These are phyloP conservation scores for Thaleichthys pacificus DNA, from an alignment of 2,797 vertebrate species.

Conservation along the genomic window DNA sequence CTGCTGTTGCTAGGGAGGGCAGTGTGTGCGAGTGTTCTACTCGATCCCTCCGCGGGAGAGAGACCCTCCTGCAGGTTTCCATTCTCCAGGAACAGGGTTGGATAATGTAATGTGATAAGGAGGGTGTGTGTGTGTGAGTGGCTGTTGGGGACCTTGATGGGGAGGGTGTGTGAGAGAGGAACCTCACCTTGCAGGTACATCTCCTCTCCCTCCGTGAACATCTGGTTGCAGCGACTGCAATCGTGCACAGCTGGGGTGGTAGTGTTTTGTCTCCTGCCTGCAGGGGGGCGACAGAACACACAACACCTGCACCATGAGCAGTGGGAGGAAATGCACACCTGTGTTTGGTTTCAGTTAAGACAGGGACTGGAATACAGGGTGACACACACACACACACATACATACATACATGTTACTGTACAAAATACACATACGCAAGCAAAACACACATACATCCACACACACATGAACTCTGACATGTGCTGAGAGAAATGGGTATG, in stretches of 20 bases:
- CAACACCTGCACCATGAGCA: too few relatives aligned
- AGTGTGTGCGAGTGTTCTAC: too few relatives aligned
- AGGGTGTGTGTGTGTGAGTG: too few relatives aligned
- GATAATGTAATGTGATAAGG: too few relatives aligned
- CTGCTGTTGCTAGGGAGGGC: too few relatives aligned
- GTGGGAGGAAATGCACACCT: too few relatives aligned
- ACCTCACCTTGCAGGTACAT: constrained; percentile 96
- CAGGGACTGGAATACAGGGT: too few relatives aligned
- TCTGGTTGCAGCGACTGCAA: constrained; percentile 94
- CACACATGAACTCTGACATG: not conserved
- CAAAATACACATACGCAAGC: constrained; percentile 9
- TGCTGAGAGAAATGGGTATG: not conserved
- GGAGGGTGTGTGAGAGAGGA: not conserved
- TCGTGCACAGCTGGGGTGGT: constrained; percentile 95
- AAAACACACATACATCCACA: not conserved
- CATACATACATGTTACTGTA: not conserved
- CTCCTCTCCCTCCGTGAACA: constrained; percentile 97
- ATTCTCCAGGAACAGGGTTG: too few relatives aligned
- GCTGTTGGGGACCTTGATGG: too few relatives aligned
- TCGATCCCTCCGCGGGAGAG: too few relatives aligned
- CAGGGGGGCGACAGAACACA: constrained; percentile 13
- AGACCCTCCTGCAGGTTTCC: too few relatives aligned
- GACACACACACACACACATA: not conserved
- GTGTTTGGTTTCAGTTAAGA: too few relatives aligned
- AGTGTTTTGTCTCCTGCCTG: constrained; percentile 94